Base-by-base conservation (phyloP, 2,888 invertebrate species). In the Microctonus brassicae region DNA sequence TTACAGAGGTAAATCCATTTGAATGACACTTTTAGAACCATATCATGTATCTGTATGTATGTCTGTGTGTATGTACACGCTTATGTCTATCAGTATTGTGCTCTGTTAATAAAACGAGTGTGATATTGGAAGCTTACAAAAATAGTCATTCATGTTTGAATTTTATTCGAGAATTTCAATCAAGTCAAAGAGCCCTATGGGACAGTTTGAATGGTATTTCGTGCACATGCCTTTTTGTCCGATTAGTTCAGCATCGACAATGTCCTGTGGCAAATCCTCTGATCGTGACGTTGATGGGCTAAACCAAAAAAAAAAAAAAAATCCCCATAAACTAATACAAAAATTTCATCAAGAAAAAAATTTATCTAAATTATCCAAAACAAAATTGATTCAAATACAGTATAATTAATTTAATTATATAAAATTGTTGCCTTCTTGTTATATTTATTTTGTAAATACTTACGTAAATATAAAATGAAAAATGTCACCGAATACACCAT, bases 401-500 rank as follows among this genome's bases (percentile, higher is more conserved):
- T 9, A 20, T 17, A 17, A 47, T 47, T 47, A 10, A 1, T 36
- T 9, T 5, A 7, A 6, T n/a, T 47, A n/a, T n/a, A n/a, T n/a
- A n/a, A n/a, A n/a, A n/a, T 47, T n/a, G 4, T 20, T 17, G 17
- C 5, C 4, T 64, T 13, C 52, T 47, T 63, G 13, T 42, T 63
- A 9, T 24, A 29, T 55, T 22, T 60, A 2, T 17, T 29, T 58
- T 3, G 39, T 9, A 36, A 58, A 33, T 58, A 89, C 91, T 91
- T 88, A 93, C 93, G 92, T 91, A 77, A 93, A 90, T 66, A 93
- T 84, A 36, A 93, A 88, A 82, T 92, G 91, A 62, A 93, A 88
- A 72, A 93, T 84, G 84, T 92, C 92, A 9, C 93, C 93, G 66
- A 93, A 80, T 11, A 93, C 83, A n/a, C 93, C 93, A 82, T 92